Evolutionary conservation across 2,797 vertebrate species (phyloP), one percentile per base, ranked within the genome.

Genomic region (Syngnathus acus): DNA sequence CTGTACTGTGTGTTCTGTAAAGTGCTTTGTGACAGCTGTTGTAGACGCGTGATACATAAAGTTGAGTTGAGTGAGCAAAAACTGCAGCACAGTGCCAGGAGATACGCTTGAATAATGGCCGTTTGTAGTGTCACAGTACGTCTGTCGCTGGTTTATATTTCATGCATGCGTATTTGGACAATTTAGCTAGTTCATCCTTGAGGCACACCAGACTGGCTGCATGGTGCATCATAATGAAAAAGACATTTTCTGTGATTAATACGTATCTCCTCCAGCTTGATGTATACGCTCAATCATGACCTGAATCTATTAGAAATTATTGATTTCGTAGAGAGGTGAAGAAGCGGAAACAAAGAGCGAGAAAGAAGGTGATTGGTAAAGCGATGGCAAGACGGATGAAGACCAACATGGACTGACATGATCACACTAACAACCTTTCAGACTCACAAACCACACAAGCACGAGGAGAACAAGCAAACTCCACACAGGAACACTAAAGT

Each of bases 271-370:
- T 69, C 51, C 66, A 77, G 84, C 76, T 79, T 73, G 82, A 84
- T 73, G 72, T 70, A 78, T 67, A 68, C 73, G 82, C 82, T 90
- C 84, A 86, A 86, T 91, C 89, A 90, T 79, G 73, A 72, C 76
- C 77, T 78, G 74, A 87, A 83, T 89, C 84, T 89, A 89, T 91
- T 91, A 90, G 76, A 89, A 82, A 71, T 73, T 84, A 90, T 90
- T 84, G 91, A 91, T 90, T 85, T 80, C 81, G 66, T 65, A 65
- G 43, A 57, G 50, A 47, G n/a, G 53, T 38, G 9, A 68, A 62
- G 0, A 67, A 32, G 19, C 43, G 65, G 40, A 63, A 26, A 71
- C 7, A 65, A 50, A 65, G 32, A 59, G n/a, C 54, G 55, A 67
- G 64, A 65, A 48, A 58, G 32, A 45, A 10, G 67, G 43, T 53